Conservation (phyloP, 2,888 invertebrate species). For the Glyphotaelius pellucidus region DNA sequence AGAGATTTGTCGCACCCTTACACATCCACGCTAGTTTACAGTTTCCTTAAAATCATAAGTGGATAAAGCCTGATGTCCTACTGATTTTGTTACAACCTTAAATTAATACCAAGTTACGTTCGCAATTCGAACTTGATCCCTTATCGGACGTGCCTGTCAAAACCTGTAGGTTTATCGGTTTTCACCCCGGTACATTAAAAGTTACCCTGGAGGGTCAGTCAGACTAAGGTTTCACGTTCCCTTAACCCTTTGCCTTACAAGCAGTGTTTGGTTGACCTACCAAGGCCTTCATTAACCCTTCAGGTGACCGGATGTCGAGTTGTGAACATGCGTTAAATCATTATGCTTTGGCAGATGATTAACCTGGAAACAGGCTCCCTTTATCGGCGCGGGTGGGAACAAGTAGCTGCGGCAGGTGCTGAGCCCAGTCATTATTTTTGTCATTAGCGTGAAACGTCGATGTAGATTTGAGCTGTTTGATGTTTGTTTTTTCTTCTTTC, state of each 20-base stretch:
- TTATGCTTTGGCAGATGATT: neutral
- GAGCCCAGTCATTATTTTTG: neutral
- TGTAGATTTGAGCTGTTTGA: neutral
- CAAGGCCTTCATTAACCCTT: conserved; percentile 10
- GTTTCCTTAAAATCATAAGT: neutral
- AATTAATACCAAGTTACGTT: neutral
- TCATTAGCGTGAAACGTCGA: neutral
- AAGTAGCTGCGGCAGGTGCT: neutral
- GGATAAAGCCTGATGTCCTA: neutral
- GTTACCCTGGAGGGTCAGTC: conserved; percentile 3
- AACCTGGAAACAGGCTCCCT: neutral
- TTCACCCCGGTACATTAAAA: conserved; percentile 1
- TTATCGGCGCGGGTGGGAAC: neutral
- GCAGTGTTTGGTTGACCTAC: conserved; percentile 36
- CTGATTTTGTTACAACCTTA: neutral
- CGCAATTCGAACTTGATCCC: neutral
- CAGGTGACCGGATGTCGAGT: neutral
- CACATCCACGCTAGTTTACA: too few species aligned
- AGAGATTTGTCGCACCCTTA: too few species aligned
- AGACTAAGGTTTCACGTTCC: conserved; percentile 32
- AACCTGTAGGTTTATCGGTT: neutral
- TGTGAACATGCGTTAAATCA: conserved; percentile 20
- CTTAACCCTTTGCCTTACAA: conserved; percentile 16
- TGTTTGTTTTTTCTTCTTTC: too few species aligned
- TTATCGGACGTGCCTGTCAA: too few species aligned